These are phyloP conservation scores for Danio tinwini DNA, from an alignment of 2,797 vertebrate species.

Conservation along the genomic window DNA sequence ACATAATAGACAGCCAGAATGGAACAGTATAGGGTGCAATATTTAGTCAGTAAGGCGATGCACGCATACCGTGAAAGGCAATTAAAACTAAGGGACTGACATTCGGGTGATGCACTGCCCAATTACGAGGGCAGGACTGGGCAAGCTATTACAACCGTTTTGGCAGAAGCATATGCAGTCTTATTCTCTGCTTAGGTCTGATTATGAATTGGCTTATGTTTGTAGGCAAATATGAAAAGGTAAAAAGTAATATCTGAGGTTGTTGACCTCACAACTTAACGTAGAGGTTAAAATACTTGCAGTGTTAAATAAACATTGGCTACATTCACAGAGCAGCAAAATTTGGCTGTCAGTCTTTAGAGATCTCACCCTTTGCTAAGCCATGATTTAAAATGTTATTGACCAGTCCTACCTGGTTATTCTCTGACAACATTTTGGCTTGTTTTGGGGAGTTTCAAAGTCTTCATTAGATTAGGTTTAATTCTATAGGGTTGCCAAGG, in stretches of 20 bases:
- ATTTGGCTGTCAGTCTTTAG: no score
- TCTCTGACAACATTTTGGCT: no score
- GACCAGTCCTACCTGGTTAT: background rate
- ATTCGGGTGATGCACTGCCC: slow-evolving; percentile 32
- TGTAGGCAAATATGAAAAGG: slow-evolving; percentile 12
- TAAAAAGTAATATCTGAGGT: slow-evolving; percentile 5
- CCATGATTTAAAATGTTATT: background rate
- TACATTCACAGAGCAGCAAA: no score
- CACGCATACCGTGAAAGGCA: slow-evolving; percentile 31
- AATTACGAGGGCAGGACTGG: slow-evolving; percentile 32
- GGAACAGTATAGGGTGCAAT: slow-evolving; percentile 9
- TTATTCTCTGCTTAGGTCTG: slow-evolving; percentile 12
- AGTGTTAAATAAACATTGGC: background rate
- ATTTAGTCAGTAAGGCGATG: slow-evolving; percentile 28
- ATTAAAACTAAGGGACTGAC: slow-evolving; percentile 46
- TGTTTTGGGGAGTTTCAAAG: no score
- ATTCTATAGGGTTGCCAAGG: no score
- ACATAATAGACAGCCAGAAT: slow-evolving; percentile 21
- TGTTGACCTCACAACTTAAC: background rate
- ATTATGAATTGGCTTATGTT: slow-evolving; percentile 20
- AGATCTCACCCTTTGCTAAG: background rate
- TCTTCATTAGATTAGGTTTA: no score
- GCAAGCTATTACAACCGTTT: slow-evolving; percentile 42
- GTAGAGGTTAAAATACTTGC: slow-evolving; percentile 13
- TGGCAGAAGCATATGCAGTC: slow-evolving; percentile 31